A percentile compares a stretch with the other conserved stretches of the same genome.
These are phyloP conservation scores for Picus viridis DNA, from an alignment of 2,797 vertebrate species.

Conservation along the genomic window DNA sequence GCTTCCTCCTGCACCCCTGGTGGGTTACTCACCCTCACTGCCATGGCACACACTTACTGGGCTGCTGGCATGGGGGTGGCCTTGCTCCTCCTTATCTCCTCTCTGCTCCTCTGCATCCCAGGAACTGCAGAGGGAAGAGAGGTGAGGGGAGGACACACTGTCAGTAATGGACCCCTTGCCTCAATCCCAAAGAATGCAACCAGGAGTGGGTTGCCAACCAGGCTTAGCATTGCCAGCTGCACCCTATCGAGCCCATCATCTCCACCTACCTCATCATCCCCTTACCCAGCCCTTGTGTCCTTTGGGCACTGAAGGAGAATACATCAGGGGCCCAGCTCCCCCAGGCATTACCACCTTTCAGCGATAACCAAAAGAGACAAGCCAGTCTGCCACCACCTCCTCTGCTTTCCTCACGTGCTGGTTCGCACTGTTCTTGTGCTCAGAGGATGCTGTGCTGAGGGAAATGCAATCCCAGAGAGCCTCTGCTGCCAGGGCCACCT, in stretches of 20 bases:
- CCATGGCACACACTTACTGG: background rate
- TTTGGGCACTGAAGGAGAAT: background rate
- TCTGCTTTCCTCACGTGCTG: fast-evolving
- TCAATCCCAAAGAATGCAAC: background rate
- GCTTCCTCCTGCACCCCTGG: fast-evolving
- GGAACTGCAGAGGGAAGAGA: background rate
- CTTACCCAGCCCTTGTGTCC: background rate
- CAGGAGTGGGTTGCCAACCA: fast-evolving
- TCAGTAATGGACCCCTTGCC: fast-evolving
- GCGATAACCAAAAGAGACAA: fast-evolving
- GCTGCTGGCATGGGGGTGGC: fast-evolving
- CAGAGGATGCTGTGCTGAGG: background rate
- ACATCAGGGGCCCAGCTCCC: fast-evolving
- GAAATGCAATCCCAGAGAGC: background rate
- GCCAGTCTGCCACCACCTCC: background rate
- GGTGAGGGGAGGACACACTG: fast-evolving
- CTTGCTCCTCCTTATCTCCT: fast-evolving
- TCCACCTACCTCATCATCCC: background rate
- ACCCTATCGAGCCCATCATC: fast-evolving
- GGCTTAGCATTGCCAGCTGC: background rate
- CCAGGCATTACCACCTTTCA: background rate
- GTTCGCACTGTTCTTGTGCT: fast-evolving
- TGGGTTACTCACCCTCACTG: fast-evolving
- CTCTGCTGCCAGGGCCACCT: background rate
- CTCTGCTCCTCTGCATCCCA: background rate